These are phyloP conservation scores for Xenops minutus DNA, from an alignment of 2,797 vertebrate species.

Conservation along the genomic window DNA sequence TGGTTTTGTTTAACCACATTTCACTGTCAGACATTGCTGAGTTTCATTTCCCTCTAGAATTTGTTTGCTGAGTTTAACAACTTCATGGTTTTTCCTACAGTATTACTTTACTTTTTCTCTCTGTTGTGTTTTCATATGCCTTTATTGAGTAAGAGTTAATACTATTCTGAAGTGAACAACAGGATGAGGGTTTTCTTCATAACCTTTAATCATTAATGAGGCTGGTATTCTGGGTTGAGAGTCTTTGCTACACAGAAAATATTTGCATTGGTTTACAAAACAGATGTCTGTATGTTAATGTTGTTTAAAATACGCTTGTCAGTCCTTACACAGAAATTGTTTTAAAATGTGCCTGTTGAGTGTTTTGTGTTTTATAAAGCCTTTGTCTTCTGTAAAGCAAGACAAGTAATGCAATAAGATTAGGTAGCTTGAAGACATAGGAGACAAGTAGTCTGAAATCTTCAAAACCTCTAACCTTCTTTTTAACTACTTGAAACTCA, in stretches of 20 bases:
- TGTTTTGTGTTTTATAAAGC: not conserved
- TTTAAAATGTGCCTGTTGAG: not conserved
- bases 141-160: not conserved
- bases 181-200: not conserved
- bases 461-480: not conserved
- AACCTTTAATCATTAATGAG: not conserved
- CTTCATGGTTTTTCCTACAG: not conserved
- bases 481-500: not conserved
- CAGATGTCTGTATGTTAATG: not conserved
- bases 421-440: not conserved
- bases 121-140: not conserved
- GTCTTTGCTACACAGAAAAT: not conserved
- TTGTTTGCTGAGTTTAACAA: not conserved
- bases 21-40: not conserved
- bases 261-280: not conserved
- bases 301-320: not conserved
- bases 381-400: not conserved
- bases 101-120: not conserved
- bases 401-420: not conserved
- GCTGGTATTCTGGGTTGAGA: not conserved
- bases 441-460: not conserved
- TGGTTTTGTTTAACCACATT: not conserved
- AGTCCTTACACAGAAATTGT: not conserved
- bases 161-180: not conserved
- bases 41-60: conserved; percentile 32